Conservation (phyloP, 2,113 vertebrate species). For the Hippocampus zosterae region DNA sequence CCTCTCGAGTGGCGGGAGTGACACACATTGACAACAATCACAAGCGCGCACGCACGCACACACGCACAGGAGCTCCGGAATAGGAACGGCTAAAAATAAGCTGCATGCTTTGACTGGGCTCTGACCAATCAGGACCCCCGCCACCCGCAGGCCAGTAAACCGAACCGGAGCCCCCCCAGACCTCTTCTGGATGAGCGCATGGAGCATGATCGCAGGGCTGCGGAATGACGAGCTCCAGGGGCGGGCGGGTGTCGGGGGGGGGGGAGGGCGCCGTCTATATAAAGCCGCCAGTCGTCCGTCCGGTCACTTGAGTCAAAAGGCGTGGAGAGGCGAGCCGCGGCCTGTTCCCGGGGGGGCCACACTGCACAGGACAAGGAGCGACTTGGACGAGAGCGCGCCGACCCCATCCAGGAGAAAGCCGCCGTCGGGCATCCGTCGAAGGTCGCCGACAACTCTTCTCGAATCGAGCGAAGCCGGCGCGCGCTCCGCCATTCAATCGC, state of each 20-base stretch:
- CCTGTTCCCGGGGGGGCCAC: slow-evolving; percentile 27
- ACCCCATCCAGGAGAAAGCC: slow-evolving; percentile 57
- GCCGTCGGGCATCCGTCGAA: slow-evolving; percentile 38
- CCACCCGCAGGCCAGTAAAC: slow-evolving; percentile 46
- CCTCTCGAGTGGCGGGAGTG: slow-evolving; percentile 31
- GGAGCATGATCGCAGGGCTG: slow-evolving; percentile 69
- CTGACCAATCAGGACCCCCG: slow-evolving; percentile 53
- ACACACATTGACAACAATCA: slow-evolving; percentile 57
- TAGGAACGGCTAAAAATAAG: slow-evolving; percentile 76
- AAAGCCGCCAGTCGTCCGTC: slow-evolving; percentile 52
- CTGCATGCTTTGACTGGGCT: slow-evolving; percentile 49
- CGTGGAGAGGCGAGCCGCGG: slow-evolving; percentile 15
- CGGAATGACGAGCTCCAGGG: slow-evolving; percentile 71
- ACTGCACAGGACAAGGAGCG: slow-evolving; percentile 33
- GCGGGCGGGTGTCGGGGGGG: slow-evolving; percentile 6
- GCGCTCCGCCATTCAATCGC: slow-evolving; percentile 48
- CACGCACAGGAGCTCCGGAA: slow-evolving; percentile 45
- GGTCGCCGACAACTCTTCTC: slow-evolving; percentile 56
- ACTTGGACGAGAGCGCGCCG: slow-evolving; percentile 49
- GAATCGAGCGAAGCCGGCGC: too few species aligned
- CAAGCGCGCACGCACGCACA: slow-evolving; percentile 24
- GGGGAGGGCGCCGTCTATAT: slow-evolving; percentile 53
- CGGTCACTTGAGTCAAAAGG: slow-evolving; percentile 51
- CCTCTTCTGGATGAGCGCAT: slow-evolving; percentile 63
- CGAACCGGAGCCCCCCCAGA: slow-evolving; percentile 53